Conservation (phyloP, 2,888 invertebrate genomes). For the Mantis religiosa region DNA sequence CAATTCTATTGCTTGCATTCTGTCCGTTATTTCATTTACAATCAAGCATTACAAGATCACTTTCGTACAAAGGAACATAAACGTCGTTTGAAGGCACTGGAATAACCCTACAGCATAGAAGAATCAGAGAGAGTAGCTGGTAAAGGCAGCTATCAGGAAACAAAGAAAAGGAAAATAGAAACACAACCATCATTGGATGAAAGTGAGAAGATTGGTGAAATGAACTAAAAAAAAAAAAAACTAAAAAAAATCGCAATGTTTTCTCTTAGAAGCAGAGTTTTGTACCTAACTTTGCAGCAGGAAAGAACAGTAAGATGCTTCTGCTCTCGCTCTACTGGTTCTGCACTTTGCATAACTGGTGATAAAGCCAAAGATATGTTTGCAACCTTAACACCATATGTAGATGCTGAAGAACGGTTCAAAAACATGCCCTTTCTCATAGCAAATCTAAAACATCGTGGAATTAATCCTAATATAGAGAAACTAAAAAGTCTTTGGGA, state of each 20-base stretch:
- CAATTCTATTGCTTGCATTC: no score
- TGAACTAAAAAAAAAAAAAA: slow-evolving; percentile 21
- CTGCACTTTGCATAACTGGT: slow-evolving; percentile 65
- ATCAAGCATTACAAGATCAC: slow-evolving; percentile 75
- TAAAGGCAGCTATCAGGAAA: slow-evolving; percentile 68
- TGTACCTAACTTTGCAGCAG: not conserved
- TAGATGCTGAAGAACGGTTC: slow-evolving; percentile 60
- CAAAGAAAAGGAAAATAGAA: slow-evolving; percentile 68
- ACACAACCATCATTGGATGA: slow-evolving; percentile 53
- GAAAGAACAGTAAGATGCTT: not conserved
- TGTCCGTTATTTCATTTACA: slow-evolving; percentile 83
- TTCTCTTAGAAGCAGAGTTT: not conserved
- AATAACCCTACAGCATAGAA: slow-evolving; percentile 82
- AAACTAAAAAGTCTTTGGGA: slow-evolving; percentile 58
- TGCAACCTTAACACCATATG: slow-evolving; percentile 61
- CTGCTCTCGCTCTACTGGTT: slow-evolving; percentile 36
- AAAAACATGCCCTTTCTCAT: slow-evolving; percentile 49
- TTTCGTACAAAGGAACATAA: slow-evolving; percentile 90
- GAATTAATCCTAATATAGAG: slow-evolving; percentile 51
- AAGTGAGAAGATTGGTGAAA: not conserved
- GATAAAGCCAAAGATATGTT: slow-evolving; percentile 65
- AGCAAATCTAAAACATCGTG: slow-evolving; percentile 54
- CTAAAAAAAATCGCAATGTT: not conserved
- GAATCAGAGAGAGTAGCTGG: slow-evolving; percentile 92
- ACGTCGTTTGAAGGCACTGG: slow-evolving; percentile 80